Evolutionary conservation across 2,888 invertebrate genomes (phyloP), one percentile per base, ranked within the genome.

Genomic region (Meandrusa payeni): DNA sequence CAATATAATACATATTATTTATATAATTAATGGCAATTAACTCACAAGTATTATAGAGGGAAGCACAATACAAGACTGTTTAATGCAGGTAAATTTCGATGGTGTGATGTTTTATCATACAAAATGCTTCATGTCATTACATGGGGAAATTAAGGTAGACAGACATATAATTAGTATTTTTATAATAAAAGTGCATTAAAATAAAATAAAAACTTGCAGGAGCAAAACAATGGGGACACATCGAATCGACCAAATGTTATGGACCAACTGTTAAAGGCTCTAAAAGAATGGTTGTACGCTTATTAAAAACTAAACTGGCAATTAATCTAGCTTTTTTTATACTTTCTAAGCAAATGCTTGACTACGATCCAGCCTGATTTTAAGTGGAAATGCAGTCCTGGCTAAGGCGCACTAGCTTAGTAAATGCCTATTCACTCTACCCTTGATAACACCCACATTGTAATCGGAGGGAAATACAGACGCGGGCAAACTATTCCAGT

Each of bases 31-130:
- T n/a, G n/a, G n/a, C n/a, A n/a, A n/a, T n/a, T n/a, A n/a, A n/a
- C n/a, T n/a, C n/a, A n/a, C n/a, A n/a, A n/a, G n/a, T n/a, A n/a
- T n/a, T n/a, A 13, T 34, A 27, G 28, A 17, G 17, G 28, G 9
- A 36, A 44, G 46, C 20, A 52, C 45, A 51, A 47, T 40, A 44
- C 31, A 54, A 52, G 49, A 52, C 50, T 32, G 53, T 49, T 47
- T 58, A 61, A 82, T 82, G 81, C 77, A 67, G 73, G 79, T 82
- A 82, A 81, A 75, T 79, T 83, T 83, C 86, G 85, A 85, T 85
- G 86, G 86, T 86, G 85, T 86, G 86, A 85, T 74, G 65, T 74
- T 67, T 70, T 71, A 73, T 64, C 28, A 34, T 29, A 29, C 37
- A 37, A 29, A 39, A 34, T 11, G 12, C 17, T 17, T 41, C 2